Conservation (phyloP, 2,888 invertebrate genomes). For the Polymixis flavicincta region DNA sequence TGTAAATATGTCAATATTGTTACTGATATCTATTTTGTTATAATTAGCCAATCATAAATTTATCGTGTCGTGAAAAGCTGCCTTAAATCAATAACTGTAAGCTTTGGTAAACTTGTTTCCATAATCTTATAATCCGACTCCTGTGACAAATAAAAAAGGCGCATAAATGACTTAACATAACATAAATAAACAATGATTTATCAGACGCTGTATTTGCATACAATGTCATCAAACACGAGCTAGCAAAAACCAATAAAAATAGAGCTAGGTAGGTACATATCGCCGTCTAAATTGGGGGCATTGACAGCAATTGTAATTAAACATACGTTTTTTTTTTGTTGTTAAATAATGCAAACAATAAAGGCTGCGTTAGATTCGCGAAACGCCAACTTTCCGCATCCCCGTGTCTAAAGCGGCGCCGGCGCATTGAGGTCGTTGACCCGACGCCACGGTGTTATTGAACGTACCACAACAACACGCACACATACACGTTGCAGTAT, state of each 20-base stretch:
- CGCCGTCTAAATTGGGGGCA: constrained; percentile 49
- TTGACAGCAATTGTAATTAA: constrained; percentile 59
- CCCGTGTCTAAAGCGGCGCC: constrained; percentile 83
- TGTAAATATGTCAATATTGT: no score
- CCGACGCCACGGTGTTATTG: constrained; percentile 87
- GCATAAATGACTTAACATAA: neutral
- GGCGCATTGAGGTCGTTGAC: constrained; percentile 85
- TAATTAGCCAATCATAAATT: neutral
- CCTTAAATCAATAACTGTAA: constrained; percentile 19
- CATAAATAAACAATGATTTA: constrained; percentile 39
- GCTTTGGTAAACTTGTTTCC: constrained; percentile 41
- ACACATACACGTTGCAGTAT: constrained; percentile 66
- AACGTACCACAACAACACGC: constrained; percentile 84
- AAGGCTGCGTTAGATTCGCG: constrained; percentile 68
- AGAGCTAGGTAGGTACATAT: constrained; percentile 22
- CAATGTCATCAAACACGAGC: constrained; percentile 32
- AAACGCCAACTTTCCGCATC: constrained; percentile 76
- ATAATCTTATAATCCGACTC: neutral
- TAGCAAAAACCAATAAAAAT: constrained; percentile 24
- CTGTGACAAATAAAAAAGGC: constrained; percentile 10
- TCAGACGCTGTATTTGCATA: constrained; percentile 34
- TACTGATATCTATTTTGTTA: neutral
- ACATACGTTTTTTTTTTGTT: constrained; percentile 34
- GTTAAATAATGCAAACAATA: constrained; percentile 57
- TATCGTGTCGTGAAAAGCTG: neutral